Evolutionary conservation across 2,797 vertebrate species (phyloP), one percentile per base, ranked within the genome.

Genomic region (Myripristis jacobus): DNA sequence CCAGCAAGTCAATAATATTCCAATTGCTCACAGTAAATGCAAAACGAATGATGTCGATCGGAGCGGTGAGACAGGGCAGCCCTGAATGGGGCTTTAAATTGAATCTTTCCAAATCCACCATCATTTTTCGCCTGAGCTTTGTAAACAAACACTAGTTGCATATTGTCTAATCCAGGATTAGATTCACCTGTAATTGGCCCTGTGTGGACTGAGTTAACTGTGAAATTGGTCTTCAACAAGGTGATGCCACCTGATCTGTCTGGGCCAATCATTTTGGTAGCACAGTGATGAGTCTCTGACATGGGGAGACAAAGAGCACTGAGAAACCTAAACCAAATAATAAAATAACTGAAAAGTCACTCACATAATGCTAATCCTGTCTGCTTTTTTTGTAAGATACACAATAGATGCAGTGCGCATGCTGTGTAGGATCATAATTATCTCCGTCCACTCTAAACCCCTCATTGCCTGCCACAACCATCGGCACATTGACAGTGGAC

Each of bases 121-220:
- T 77, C 70, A 61, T 68, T 66, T 85, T 76, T 72, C 77, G 51
- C 64, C 70, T 66, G 61, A 69, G 75, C 60, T 72, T 75, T 79
- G 83, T 89, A 90, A 91, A 92, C 89, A 92, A 84, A 90, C 74
- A 74, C 71, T 56, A 58, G 68, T 85, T 86, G 82, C 83, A 82
- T 88, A 87, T 85, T 60, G 79, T 90, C 75, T 87, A 83, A 91
- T 87, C 80, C 77, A 78, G 84, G 70, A 88, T 89, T 89, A 87
- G 80, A 88, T 82, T 80, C 76, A 87, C 89, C 87, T 92, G 86
- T 85, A 83, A 84, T 83, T 81, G 83, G 70, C 79, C 77, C 82
- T 83, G 65, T 19, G 16, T 43, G 16, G 58, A 73, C 75, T 75
- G 66, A 83, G 70, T 86, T 89, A 83, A 88, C 78, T 79, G 83